A percentile compares a stretch with the other conserved stretches of the same genome.
phyloP scores from a whole-genome alignment of 2,888 invertebrate species.

The Drosophila niveifrons region DNA sequence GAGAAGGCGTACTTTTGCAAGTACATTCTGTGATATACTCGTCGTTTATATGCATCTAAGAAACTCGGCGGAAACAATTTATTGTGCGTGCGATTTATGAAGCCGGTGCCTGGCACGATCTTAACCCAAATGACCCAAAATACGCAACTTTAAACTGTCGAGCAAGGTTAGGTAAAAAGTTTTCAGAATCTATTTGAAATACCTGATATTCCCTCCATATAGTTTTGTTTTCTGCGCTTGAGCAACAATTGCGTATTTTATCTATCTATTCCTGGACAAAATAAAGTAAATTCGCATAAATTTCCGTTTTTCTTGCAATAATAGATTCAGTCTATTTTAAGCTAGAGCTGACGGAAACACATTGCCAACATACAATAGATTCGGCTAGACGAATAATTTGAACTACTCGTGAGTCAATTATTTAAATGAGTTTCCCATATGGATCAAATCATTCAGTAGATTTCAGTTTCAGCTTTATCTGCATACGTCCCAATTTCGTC shows the following conservation, averaged over 20 bases:
- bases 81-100: constrained; percentile 49
- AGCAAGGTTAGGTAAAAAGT: neutral
- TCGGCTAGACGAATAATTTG: constrained; percentile 24
- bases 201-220: neutral
- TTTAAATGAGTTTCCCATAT: constrained; percentile 9
- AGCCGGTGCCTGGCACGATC: constrained; percentile 66
- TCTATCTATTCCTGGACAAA: neutral
- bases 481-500: constrained; percentile 3
- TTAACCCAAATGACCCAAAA: constrained; percentile 51
- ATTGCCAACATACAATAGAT: constrained; percentile 1
- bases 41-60: constrained; percentile 4
- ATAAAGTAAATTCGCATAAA: neutral
- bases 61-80: constrained; percentile 65
- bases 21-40: constrained; percentile 20
- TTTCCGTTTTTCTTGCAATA: neutral
- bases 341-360: neutral
- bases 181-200: neutral
- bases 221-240: neutral
- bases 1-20: constrained; percentile 20
- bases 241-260: neutral
- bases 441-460: neutral
- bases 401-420: neutral
- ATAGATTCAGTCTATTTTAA: constrained; percentile 16
- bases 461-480: constrained; percentile 6
- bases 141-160: neutral